Evolutionary conservation across 2,113 vertebrate species (phyloP).

Genomic region (Pelusios castaneus): DNA sequence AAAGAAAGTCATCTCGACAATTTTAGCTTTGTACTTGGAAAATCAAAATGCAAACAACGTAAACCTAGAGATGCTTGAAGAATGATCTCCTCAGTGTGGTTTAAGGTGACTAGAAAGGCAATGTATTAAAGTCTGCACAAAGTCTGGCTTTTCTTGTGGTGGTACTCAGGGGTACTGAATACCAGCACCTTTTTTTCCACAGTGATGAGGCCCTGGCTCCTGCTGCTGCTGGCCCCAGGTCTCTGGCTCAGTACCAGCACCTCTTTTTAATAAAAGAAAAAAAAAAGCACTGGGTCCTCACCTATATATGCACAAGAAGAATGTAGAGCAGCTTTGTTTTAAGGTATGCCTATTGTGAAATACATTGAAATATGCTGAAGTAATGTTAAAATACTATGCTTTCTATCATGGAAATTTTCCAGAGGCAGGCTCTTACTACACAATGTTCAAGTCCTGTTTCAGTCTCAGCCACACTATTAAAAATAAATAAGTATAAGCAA

Average conservation of each 20-base stretch:
- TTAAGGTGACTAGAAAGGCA: background rate
- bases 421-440: background rate
- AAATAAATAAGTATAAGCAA: background rate
- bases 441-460: background rate
- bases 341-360: background rate
- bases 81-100: accelerated
- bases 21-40: background rate
- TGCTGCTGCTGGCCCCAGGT: no score
- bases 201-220: no score
- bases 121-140: background rate
- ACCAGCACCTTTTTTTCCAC: no score
- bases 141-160: no score
- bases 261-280: no score
- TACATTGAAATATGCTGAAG: conserved; percentile 17
- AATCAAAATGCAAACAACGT: background rate
- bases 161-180: no score
- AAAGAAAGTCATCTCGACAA: background rate
- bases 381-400: background rate
- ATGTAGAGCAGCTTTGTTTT: background rate
- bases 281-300: no score
- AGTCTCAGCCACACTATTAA: background rate
- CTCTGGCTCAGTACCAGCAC: no score
- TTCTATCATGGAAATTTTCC: background rate
- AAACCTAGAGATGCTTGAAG: background rate
- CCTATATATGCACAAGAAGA: accelerated